Conservation (phyloP, 2,888 invertebrate species). For the Caenorhabditis sp. region DNA sequence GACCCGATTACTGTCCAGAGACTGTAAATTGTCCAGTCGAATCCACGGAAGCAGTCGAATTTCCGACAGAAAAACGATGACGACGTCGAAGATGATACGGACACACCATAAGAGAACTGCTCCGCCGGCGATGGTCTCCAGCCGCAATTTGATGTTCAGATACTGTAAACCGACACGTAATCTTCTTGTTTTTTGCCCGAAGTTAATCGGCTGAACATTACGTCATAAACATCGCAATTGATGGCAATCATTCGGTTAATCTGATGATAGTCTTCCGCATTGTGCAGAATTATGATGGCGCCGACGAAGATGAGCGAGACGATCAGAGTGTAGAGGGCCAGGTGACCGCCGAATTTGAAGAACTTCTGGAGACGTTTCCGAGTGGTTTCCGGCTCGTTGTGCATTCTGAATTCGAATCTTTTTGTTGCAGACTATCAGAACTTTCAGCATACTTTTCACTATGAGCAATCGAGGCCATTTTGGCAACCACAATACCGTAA, state of each 20-base stretch:
- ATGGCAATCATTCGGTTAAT: conserved; percentile 61
- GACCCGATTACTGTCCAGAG: conserved; percentile 62
- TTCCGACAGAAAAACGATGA: conserved; percentile 69
- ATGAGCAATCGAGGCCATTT: conserved; percentile 64
- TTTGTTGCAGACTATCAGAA: too few relatives aligned
- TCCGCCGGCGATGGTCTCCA: conserved; percentile 73
- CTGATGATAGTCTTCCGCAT: conserved; percentile 64
- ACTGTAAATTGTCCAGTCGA: conserved; percentile 52
- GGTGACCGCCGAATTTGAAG: conserved; percentile 70
- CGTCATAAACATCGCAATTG: conserved; percentile 71
- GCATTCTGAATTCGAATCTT: conserved; percentile 64
- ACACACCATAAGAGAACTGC: conserved; percentile 75
- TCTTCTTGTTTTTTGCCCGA: background rate
- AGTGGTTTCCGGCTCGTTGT: conserved; percentile 71
- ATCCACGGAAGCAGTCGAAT: conserved; percentile 73
- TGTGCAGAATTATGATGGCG: conserved; percentile 65
- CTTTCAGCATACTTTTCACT: conserved; percentile 67
- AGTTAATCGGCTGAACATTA: conserved; percentile 4
- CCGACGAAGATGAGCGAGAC: conserved; percentile 67
- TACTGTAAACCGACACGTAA: conserved; percentile 62
- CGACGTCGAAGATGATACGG: conserved; percentile 73
- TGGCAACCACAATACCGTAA: conserved; percentile 68
- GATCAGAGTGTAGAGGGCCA: conserved; percentile 69
- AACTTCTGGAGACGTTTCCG: conserved; percentile 67
- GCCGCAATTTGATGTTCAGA: conserved; percentile 68